Base-by-base conservation (phyloP, 1,140 invertebrate species). In the Pinna nobilis region DNA sequence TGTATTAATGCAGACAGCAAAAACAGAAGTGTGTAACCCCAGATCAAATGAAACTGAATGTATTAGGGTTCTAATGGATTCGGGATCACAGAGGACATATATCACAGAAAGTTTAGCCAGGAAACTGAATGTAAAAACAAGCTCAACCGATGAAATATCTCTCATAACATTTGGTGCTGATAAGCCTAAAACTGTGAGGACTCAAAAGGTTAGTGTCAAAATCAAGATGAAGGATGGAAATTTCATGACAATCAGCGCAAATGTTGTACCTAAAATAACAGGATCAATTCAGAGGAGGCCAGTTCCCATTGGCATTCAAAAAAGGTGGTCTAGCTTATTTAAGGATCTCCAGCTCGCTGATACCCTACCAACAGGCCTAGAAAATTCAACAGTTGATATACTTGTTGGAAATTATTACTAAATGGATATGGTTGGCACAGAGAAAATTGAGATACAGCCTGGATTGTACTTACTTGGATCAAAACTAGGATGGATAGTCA, bases 61-160 rank as follows among this genome's bases (percentile, higher is more conserved):
- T 37, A 57, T 57, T 1, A 66, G 65, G 30, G 11, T 77, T 28
- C n/a, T 77, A 20, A 53, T 77, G 30, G 74, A 77, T 28, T 73
- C 49, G 23, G 70, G 75, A 49, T 77, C 70, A 1, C 66, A 73
- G 30, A 57, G 70, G n/a, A 64, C 69, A 39, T 77, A 72, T 49
- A 64, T 64, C 25, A 68, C 69, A 28, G 35, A 77, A 32, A 25
- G 25, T 33, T 32, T 72, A 37, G 75, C 75, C 23, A 25, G 50
- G 23, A 50, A 53, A 41, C 28, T 74, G 9, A 9, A 49, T 25
- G 32, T 76, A 7, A 51, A 66, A 64, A 28, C 15, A 11, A 59
- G 64, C 25, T 20, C 25, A 47, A 64, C 66, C 18, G 49, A 72
- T 49, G 39, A 72, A 33, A 64, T 76, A 1, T 41, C 9, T 32